These are phyloP conservation scores for Elachura formosa DNA, from an alignment of 2,113 vertebrate genomes.

Conservation along the genomic window DNA sequence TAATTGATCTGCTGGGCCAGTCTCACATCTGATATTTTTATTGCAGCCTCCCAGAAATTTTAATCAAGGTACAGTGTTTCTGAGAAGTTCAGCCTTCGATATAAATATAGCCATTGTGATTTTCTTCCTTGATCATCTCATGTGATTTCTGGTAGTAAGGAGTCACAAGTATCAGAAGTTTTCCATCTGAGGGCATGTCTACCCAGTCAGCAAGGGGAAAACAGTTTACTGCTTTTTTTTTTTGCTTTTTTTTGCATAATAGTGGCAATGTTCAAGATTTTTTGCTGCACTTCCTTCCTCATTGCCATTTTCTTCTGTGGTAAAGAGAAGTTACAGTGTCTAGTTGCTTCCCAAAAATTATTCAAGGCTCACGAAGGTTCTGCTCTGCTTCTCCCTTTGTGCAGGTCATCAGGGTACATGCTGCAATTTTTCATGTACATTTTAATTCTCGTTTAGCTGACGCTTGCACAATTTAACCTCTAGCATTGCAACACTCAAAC, in stretches of 20 bases:
- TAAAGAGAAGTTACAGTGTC: slow-evolving; percentile 73
- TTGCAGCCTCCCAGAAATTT: slow-evolving; percentile 78
- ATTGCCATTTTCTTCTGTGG: slow-evolving; percentile 73
- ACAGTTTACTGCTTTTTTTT: slow-evolving; percentile 59
- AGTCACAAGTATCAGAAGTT: slow-evolving; percentile 88
- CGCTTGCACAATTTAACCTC: slow-evolving; percentile 12
- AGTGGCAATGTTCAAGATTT: slow-evolving; percentile 76
- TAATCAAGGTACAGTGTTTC: slow-evolving; percentile 84
- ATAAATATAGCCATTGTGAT: slow-evolving; percentile 84
- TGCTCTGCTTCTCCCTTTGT: slow-evolving; percentile 13
- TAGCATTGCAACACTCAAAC: background rate
- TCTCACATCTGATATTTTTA: slow-evolving; percentile 72
- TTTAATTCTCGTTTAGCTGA: slow-evolving; percentile 14
- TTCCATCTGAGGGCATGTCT: slow-evolving; percentile 79
- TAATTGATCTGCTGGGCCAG: slow-evolving; percentile 75
- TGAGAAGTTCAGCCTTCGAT: slow-evolving; percentile 79
- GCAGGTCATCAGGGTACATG: background rate
- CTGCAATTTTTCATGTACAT: slow-evolving; percentile 6
- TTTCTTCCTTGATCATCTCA: slow-evolving; percentile 80
- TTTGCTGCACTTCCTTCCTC: slow-evolving; percentile 81
- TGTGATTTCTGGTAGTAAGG: slow-evolving; percentile 84
- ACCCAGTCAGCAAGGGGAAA: slow-evolving; percentile 70
- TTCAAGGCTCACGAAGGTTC: slow-evolving; percentile 1
- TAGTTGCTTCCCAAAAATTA: slow-evolving; percentile 67
- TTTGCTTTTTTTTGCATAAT: slow-evolving; percentile 56